Percentiles rank a stretch among this genome's conserved stretches.
Evolutionary conservation across 2,113 vertebrate species (phyloP).

Genomic region (Channa argus): DNA sequence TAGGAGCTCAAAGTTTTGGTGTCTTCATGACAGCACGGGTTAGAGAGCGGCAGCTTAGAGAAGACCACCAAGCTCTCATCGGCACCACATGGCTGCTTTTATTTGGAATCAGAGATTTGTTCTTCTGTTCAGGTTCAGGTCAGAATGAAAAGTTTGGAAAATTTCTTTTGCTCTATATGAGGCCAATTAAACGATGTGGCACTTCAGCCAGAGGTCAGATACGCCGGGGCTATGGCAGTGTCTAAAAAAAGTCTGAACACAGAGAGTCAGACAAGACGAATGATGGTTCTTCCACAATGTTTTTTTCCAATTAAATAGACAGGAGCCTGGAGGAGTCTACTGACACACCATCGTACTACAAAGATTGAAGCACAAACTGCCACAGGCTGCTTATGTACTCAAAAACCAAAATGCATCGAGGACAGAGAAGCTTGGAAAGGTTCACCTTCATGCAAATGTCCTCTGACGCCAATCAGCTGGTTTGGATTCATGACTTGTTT

Average conservation of each 20-base stretch:
- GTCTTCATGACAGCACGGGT: slow-evolving; percentile 9
- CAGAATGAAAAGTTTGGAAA: slow-evolving; percentile 2
- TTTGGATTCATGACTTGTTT: too few relatives aligned
- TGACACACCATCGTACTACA: too few relatives aligned
- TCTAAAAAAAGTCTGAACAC: neutral
- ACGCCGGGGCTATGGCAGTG: slow-evolving; percentile 5
- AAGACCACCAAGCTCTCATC: neutral
- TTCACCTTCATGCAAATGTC: too few relatives aligned
- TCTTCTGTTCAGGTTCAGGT: neutral
- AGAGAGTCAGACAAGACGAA: too few relatives aligned
- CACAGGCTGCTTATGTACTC: too few relatives aligned
- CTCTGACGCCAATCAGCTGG: too few relatives aligned
- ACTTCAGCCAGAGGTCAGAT: neutral
- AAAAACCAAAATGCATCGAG: too few relatives aligned
- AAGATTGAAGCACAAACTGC: too few relatives aligned
- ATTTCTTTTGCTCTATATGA: slow-evolving; percentile 5
- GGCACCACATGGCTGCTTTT: slow-evolving; percentile 17
- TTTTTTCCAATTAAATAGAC: too few relatives aligned
- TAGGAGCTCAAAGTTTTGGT: slow-evolving; percentile 15
- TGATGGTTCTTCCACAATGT: too few relatives aligned
- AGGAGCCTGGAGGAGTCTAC: too few relatives aligned
- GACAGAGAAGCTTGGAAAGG: too few relatives aligned
- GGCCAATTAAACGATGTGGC: slow-evolving; percentile 4
- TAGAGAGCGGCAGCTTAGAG: neutral
- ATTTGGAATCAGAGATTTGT: neutral